phyloP scores from a whole-genome alignment of 2,888 invertebrate species.

The Deilephila elpenor region DNA sequence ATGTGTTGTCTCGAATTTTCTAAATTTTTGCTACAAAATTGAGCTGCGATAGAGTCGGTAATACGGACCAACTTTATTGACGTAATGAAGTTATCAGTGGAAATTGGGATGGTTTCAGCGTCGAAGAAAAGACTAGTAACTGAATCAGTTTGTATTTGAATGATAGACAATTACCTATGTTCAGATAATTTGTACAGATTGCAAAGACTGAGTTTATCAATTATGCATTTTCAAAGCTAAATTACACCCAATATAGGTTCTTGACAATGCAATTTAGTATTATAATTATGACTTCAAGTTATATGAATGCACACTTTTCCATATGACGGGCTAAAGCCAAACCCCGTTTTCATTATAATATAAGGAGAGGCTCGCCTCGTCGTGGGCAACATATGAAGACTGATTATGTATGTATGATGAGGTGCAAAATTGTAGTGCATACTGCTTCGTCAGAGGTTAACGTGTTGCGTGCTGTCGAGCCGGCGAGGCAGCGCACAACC shows the following conservation, averaged over 20 bases:
- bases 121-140: neutral
- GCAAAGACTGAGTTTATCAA: no score
- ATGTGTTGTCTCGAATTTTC: slow-evolving; percentile 25
- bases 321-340: neutral
- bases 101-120: neutral
- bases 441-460: slow-evolving; percentile 33
- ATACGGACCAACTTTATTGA: slow-evolving; percentile 14
- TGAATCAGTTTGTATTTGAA: neutral
- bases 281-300: no score
- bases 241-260: no score
- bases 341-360: neutral
- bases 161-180: neutral
- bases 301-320: neutral
- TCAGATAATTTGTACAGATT: no score
- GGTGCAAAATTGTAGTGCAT: slow-evolving; percentile 24
- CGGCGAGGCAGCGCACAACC: slow-evolving; percentile 51
- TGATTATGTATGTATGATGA: slow-evolving; percentile 17
- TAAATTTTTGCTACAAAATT: slow-evolving; percentile 24
- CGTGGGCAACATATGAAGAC: neutral
- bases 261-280: no score
- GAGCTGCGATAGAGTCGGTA: slow-evolving; percentile 15
- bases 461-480: slow-evolving; percentile 36
- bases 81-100: slow-evolving; percentile 17
- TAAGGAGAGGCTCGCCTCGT: neutral
- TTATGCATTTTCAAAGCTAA: no score